Percentiles rank a stretch among this genome's conserved stretches.
These are phyloP conservation scores for Rhopalosiphum nymphaeae DNA, from an alignment of 2,888 invertebrate genomes.

Conservation along the genomic window DNA sequence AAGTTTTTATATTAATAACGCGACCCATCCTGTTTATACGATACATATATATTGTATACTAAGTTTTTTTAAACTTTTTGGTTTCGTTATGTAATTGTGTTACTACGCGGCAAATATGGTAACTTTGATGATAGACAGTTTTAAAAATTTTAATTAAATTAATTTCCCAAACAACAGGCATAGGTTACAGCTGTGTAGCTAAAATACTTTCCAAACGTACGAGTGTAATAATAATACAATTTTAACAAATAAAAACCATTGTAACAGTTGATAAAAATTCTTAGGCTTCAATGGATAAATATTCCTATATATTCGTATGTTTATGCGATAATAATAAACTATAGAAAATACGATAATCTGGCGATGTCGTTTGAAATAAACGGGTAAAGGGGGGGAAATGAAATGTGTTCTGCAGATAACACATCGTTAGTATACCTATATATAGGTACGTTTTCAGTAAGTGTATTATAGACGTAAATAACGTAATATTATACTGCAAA, in stretches of 20 bases:
- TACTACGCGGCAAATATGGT: not conserved
- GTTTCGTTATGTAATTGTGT: not conserved
- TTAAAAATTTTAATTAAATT: not conserved
- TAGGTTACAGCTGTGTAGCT: not conserved
- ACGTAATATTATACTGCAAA: not conserved
- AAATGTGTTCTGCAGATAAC: constrained; percentile 34
- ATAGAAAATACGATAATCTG: constrained; percentile 2
- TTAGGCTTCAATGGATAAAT: not conserved
- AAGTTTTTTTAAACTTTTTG: not conserved
- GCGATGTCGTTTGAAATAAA: not conserved
- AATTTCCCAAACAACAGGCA: not conserved
- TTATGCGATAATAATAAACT: not conserved
- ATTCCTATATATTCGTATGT: not conserved
- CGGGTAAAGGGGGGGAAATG: too few relatives aligned
- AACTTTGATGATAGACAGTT: not conserved
- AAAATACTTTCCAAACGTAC: not conserved
- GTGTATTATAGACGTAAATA: not conserved
- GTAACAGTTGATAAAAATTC: not conserved
- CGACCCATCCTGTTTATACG: not conserved
- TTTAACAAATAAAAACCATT: not conserved
- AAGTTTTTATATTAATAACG: not conserved
- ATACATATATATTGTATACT: not conserved
- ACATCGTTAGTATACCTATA: not conserved
- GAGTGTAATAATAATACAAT: not conserved
- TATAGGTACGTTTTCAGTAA: not conserved